Percentiles rank a stretch among this genome's conserved stretches.
phyloP scores from a whole-genome alignment of 1,140 invertebrate genomes.

The Hylaeus volcanicus region DNA sequence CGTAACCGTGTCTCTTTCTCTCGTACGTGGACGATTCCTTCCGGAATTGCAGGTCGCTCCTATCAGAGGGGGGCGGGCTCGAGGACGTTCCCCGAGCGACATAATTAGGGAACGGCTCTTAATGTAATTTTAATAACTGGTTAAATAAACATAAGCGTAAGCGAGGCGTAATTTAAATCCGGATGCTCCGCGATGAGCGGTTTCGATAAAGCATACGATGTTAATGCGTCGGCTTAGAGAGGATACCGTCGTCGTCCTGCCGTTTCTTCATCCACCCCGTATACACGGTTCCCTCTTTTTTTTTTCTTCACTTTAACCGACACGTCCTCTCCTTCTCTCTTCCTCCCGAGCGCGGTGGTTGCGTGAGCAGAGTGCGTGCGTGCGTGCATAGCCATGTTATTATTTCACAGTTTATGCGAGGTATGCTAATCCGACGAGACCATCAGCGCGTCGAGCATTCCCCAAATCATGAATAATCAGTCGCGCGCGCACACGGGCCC shows the following conservation, averaged over 20 bases:
- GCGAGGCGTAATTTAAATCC: slow-evolving; percentile 79
- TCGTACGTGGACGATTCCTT: slow-evolving; percentile 39
- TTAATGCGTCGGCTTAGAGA: slow-evolving; percentile 67
- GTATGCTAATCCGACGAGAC: slow-evolving; percentile 64
- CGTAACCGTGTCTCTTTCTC: neutral
- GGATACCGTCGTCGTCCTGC: slow-evolving; percentile 18
- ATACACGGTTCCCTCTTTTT: neutral
- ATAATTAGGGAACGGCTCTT: slow-evolving; percentile 72
- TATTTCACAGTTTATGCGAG: slow-evolving; percentile 74
- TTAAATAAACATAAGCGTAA: slow-evolving; percentile 80
- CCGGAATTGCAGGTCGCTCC: slow-evolving; percentile 44
- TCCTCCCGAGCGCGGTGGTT: slow-evolving; percentile 2
- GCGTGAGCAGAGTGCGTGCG: slow-evolving; percentile 48
- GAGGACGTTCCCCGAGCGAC: slow-evolving; percentile 52
- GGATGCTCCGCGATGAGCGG: slow-evolving; percentile 78
- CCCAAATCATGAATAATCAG: slow-evolving; percentile 64
- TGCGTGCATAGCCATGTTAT: slow-evolving; percentile 64
- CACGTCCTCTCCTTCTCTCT: neutral
- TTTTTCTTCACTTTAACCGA: neutral
- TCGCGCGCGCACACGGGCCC: neutral
- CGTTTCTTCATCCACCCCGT: slow-evolving; percentile 26
- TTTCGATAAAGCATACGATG: slow-evolving; percentile 75
- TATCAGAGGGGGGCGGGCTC: neutral
- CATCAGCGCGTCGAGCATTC: slow-evolving; percentile 48
- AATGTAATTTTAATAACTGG: slow-evolving; percentile 80